Percentiles rank a stretch among this genome's conserved stretches.
Evolutionary conservation across 2,113 vertebrate genomes (phyloP).

Genomic region (Parus major): DNA sequence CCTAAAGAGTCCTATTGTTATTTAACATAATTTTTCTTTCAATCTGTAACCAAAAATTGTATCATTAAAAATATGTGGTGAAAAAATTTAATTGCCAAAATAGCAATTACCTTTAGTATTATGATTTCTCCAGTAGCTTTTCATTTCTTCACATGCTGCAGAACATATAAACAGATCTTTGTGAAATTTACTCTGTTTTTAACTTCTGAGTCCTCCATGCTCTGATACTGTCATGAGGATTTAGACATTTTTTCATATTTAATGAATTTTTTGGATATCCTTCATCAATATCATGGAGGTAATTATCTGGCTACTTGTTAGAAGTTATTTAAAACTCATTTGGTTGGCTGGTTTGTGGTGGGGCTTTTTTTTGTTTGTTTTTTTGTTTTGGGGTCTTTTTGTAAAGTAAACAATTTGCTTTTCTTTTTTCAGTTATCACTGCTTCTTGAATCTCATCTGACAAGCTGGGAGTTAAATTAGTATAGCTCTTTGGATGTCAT

Average conservation of each 20-base stretch:
- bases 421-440: background rate
- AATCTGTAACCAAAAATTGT: background rate
- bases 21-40: background rate
- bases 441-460: background rate
- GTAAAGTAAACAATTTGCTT: background rate
- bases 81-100: background rate
- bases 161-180: background rate
- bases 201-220: background rate
- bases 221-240: background rate
- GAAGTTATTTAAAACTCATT: background rate
- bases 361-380: too few relatives aligned
- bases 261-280: background rate
- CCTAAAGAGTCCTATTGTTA: background rate
- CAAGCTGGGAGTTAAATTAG: background rate
- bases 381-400: background rate
- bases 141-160: background rate
- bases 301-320: background rate
- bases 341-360: background rate
- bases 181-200: background rate
- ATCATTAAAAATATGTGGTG: background rate
- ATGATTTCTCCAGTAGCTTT: background rate
- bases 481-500: background rate
- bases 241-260: background rate
- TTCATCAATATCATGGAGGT: background rate
- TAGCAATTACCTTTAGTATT: background rate